Evolutionary conservation across 2,888 invertebrate species (phyloP), one percentile per base, ranked within the genome.

Genomic region (Hypselothyrea guttata): DNA sequence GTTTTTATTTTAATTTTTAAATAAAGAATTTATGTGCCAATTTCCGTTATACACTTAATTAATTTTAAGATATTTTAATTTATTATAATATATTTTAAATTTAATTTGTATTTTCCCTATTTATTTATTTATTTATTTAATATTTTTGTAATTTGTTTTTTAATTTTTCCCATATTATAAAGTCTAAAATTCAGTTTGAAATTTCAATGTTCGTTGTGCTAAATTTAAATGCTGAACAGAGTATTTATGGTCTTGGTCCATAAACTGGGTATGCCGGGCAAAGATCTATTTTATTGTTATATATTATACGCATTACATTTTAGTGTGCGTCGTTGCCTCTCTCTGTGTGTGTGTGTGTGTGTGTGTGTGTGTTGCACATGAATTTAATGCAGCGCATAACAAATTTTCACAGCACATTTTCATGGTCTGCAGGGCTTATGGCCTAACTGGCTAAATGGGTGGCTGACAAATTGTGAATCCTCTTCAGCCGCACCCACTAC

Each of bases 321-420:
- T 40, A 30, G 16, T 22, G 22, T 46, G 9, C 11, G n/a, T 22
- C 4, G n/a, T 4, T 45, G n/a, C n/a, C 27, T 2, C 11, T 22
- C 2, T 16, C 0, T 35, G 7, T 27, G 3, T 51, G n/a, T 28
- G 33, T 41, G 41, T 16, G 27, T 51, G 49, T 38, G 57, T 44
- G 52, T 49, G 55, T 34, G 33, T 33, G 16, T 8, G 22, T 37
- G 42, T 51, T 82, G 78, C 72, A 68, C 65, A 77, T 62, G 75
- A 84, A 77, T 68, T 74, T 77, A 78, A 84, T 84, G 78, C 78
- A 74, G 78, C 82, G 78, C 66, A 61, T 74, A 66, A 68, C 78
- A 77, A 81, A 84, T 77, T 84, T 82, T 84, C 85, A 74, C 77
- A 78, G 83, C 61, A 74, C 71, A 78, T 77, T 84, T 77, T 58